Evolutionary conservation across 2,797 vertebrate genomes (phyloP), one percentile per base, ranked within the genome.

Genomic region (Neosilurus mollespiculum): DNA sequence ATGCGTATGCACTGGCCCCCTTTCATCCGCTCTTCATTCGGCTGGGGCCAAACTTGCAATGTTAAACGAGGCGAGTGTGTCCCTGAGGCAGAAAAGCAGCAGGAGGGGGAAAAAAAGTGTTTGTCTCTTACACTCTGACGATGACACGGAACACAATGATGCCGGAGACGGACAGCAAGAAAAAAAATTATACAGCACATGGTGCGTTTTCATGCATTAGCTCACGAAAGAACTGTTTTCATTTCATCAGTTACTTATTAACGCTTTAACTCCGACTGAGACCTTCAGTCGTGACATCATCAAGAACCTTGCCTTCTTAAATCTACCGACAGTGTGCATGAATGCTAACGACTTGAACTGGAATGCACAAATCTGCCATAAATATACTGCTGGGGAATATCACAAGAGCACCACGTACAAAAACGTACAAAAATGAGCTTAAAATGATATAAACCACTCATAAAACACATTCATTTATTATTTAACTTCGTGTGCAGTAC

Each of bases 11-110:
- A 91, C 91, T 93, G 93, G 93, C 54, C 72, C 72, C 24, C 72
- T 75, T 75, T 75, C 70, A 10, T n/a, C 56, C 24, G 16, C 53
- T 73, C 53, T 92, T 89, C 92, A 93, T 93, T 92, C 92, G 92
- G 93, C 93, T 92, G 90, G 89, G 93, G 92, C 93, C 93, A 94
- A 94, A 94, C 93, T 93, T 91, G 92, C 92, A 95, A 94, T 94
- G 93, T 93, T 94, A 95, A 94, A 94, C 93, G 94, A 94, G 93
- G 94, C 92, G 92, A 94, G 93, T 93, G 93, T 94, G 93, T 95
- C 93, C 93, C 88, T 84, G 87, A 92, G 94, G 93, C 92, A 94
- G 91, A 92, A 30, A 58, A 79, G 76, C 22, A 72, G 76, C 18
- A 9, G 76, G 58, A 64, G 66, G 14, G 53, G 18, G 16, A 10